Evolutionary conservation across 1,140 invertebrate species (phyloP).

Genomic region (Trachymyrmex cornetzi): DNA sequence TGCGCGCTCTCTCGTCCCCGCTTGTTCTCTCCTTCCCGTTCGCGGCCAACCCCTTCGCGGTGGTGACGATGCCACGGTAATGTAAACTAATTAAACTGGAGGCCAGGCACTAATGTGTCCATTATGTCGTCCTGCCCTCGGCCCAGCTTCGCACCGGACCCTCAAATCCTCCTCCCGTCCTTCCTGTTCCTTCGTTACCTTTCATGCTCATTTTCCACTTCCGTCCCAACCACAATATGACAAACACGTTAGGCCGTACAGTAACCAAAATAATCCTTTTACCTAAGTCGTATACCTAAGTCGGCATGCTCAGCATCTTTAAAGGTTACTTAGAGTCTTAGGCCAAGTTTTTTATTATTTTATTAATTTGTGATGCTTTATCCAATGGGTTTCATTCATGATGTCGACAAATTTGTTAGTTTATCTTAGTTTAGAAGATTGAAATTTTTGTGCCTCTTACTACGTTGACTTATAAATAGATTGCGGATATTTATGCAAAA

Average conservation of each 20-base stretch:
- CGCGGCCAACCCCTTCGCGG: constrained; percentile 77
- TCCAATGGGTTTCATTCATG: too few species aligned
- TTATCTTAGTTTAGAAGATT: not conserved
- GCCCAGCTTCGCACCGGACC: constrained; percentile 74
- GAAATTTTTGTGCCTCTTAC: not conserved
- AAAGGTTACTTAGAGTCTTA: not conserved
- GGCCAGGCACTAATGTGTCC: constrained; percentile 84
- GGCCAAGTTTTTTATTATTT: too few species aligned
- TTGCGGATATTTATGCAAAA: too few species aligned
- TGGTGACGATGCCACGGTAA: constrained; percentile 84
- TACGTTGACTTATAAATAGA: too few species aligned
- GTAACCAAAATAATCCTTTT: constrained; percentile 50
- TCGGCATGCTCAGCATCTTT: not conserved
- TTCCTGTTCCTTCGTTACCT: constrained; percentile 63
- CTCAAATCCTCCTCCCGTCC: constrained; percentile 67
- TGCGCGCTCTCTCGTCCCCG: constrained; percentile 41
- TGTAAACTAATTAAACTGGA: constrained; percentile 86
- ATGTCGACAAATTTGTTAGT: not conserved
- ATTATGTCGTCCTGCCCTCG: constrained; percentile 82
- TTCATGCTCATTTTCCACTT: constrained; percentile 63
- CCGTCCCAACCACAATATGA: constrained; percentile 61
- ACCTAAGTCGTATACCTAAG: not conserved
- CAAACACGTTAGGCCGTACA: constrained; percentile 28
- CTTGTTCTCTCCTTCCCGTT: constrained; percentile 62
- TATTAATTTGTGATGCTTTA: too few species aligned